phyloP scores from a whole-genome alignment of 2,113 vertebrate species.

The Daubentonia madagascariensis region DNA sequence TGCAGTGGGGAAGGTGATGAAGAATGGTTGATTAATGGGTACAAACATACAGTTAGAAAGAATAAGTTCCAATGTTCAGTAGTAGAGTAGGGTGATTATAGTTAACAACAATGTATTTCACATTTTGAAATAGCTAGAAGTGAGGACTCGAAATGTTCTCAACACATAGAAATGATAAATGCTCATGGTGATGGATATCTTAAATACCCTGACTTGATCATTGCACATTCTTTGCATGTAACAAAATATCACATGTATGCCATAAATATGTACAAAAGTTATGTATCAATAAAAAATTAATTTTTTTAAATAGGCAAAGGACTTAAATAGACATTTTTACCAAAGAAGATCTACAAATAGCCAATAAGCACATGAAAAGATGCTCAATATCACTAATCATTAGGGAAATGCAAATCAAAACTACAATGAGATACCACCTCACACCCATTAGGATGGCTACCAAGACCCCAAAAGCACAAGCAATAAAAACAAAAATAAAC shows the following conservation, averaged over 20 bases:
- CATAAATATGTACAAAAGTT: neutral
- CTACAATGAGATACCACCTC: neutral
- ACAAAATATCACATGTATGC: too few relatives aligned
- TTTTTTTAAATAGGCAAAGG: neutral
- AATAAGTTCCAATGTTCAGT: too few relatives aligned
- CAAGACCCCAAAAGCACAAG: too few relatives aligned
- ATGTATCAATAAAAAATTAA: neutral
- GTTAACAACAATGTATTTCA: too few relatives aligned
- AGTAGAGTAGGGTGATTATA: too few relatives aligned
- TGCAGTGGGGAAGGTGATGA: neutral
- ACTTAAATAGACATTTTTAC: neutral
- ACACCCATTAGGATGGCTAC: neutral
- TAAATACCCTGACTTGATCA: too few relatives aligned
- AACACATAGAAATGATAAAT: too few relatives aligned
- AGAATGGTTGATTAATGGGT: neutral
- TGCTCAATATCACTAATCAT: neutral
- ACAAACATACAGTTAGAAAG: neutral
- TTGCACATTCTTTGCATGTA: too few relatives aligned
- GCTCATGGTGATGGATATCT: too few relatives aligned
- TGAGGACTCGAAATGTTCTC: too few relatives aligned
- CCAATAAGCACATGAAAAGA: neutral
- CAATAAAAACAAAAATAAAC: too few relatives aligned
- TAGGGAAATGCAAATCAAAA: neutral
- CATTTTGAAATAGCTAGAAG: too few relatives aligned
- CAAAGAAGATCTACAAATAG: neutral